phyloP scores from a whole-genome alignment of 2,888 invertebrate genomes.

The Dasypogon diadema region DNA sequence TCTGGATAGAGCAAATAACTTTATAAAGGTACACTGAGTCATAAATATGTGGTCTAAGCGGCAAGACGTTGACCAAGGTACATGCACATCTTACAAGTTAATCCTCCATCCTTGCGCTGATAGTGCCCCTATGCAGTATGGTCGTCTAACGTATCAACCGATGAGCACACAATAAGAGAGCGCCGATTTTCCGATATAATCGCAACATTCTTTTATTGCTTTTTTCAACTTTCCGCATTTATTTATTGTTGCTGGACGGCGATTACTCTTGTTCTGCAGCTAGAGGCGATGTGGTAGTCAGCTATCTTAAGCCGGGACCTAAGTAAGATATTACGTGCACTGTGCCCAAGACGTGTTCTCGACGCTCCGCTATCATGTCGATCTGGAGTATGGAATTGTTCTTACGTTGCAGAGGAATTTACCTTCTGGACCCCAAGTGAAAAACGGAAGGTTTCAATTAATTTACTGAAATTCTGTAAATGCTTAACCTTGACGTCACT shows the following conservation, averaged over 20 bases:
- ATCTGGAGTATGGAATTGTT: constrained; percentile 31
- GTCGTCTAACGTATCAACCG: constrained; percentile 30
- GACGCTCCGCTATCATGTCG: constrained; percentile 23
- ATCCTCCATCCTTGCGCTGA: constrained; percentile 34
- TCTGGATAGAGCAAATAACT: constrained; percentile 11
- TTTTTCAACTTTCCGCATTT: constrained; percentile 4
- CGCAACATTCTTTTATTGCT: constrained; percentile 13
- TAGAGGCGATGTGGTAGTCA: constrained; percentile 38
- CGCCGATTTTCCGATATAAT: constrained; percentile 36
- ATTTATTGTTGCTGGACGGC: constrained; percentile 22
- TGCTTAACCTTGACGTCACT: constrained; percentile 30
- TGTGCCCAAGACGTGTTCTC: constrained; percentile 22
- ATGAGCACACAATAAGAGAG: constrained; percentile 31
- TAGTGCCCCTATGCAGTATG: constrained; percentile 15
- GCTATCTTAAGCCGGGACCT: neutral
- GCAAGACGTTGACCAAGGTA: constrained; percentile 16
- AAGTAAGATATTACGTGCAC: constrained; percentile 36
- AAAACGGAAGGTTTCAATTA: constrained; percentile 44
- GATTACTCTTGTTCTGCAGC: constrained; percentile 41
- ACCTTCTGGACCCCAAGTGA: constrained; percentile 23
- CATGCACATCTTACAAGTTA: constrained; percentile 38
- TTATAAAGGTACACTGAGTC: constrained; percentile 32
- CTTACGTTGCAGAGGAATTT: constrained; percentile 18
- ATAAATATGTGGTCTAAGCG: constrained; percentile 31
- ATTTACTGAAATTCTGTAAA: constrained; percentile 44